Percentiles rank a stretch among this genome's conserved stretches.
Conservation (phyloP, 2,797 vertebrate genomes). For the Nannoperca obscura region DNA sequence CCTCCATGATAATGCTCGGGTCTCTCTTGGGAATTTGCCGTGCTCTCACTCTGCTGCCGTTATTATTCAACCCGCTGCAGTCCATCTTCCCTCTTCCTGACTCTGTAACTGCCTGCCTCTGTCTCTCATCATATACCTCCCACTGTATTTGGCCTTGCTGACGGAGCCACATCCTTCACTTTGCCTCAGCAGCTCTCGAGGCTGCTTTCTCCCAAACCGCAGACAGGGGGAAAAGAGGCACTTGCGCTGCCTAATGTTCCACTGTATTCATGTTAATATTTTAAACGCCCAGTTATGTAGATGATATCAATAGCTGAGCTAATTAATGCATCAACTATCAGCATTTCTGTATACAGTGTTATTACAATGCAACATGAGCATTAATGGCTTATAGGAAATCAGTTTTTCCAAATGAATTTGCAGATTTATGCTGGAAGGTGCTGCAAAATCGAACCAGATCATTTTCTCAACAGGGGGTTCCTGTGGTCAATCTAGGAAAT, state of each 20-base stretch:
- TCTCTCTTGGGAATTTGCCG: slow-evolving; percentile 55
- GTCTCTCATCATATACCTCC: slow-evolving; percentile 66
- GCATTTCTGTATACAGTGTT: slow-evolving; percentile 15
- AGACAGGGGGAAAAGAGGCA: background rate
- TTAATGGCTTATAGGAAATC: background rate
- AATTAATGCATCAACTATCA: slow-evolving; percentile 49
- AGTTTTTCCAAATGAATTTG: background rate
- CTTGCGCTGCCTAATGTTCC: slow-evolving; percentile 28
- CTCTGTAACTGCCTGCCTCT: slow-evolving; percentile 47
- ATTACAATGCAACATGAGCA: slow-evolving; percentile 10
- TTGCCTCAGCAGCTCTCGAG: slow-evolving; percentile 15
- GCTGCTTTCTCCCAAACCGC: slow-evolving; percentile 27
- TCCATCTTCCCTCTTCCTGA: slow-evolving; percentile 44
- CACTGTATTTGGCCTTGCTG: slow-evolving; percentile 59
- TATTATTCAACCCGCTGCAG: slow-evolving; percentile 53
- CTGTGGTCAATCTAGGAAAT: background rate
- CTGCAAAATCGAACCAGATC: background rate
- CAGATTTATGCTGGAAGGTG: background rate
- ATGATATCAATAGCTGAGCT: slow-evolving; percentile 39
- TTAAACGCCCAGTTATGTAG: slow-evolving; percentile 24
- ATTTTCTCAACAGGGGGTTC: slow-evolving; percentile 3
- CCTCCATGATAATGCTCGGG: slow-evolving; percentile 45
- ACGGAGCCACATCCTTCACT: slow-evolving; percentile 62
- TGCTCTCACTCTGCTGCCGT: slow-evolving; percentile 42
- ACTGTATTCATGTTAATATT: slow-evolving; percentile 29